phyloP scores from a whole-genome alignment of 1,140 invertebrate genomes.

The Apolygus lucorum region DNA sequence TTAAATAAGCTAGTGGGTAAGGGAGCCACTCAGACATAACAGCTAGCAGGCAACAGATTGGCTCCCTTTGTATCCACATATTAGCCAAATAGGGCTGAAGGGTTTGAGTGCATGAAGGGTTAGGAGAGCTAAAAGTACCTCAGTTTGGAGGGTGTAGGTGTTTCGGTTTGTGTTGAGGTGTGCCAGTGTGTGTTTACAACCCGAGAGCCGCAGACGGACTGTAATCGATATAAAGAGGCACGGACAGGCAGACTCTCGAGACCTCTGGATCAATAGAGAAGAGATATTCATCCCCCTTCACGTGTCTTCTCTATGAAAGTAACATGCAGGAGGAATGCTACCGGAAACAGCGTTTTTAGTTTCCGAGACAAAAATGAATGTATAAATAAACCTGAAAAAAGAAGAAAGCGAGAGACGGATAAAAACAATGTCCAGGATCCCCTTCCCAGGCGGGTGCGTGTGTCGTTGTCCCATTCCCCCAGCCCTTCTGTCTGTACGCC shows the following conservation, averaged over 20 bases:
- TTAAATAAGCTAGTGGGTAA: too few relatives aligned
- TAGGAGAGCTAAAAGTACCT: too few relatives aligned
- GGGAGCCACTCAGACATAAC: too few relatives aligned
- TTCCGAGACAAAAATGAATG: background rate
- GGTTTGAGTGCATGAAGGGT: too few relatives aligned
- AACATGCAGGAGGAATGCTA: background rate
- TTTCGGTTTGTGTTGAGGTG: too few relatives aligned
- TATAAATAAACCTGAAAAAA: background rate
- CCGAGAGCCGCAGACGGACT: background rate
- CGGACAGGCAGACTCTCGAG: background rate
- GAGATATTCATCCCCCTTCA: background rate
- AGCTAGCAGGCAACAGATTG: too few relatives aligned
- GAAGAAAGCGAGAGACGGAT: background rate
- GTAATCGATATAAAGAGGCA: background rate
- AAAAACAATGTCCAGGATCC: too few relatives aligned
- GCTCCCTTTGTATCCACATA: too few relatives aligned
- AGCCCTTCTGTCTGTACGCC: background rate
- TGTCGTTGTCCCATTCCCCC: background rate
- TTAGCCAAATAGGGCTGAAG: too few relatives aligned
- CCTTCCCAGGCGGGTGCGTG: background rate
- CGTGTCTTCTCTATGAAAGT: background rate
- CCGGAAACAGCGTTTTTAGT: background rate
- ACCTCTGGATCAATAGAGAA: background rate
- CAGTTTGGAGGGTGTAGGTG: too few relatives aligned
- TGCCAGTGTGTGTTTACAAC: too few relatives aligned